phyloP scores from a whole-genome alignment of 2,797 vertebrate genomes.

The Pangasius mekongensis region DNA sequence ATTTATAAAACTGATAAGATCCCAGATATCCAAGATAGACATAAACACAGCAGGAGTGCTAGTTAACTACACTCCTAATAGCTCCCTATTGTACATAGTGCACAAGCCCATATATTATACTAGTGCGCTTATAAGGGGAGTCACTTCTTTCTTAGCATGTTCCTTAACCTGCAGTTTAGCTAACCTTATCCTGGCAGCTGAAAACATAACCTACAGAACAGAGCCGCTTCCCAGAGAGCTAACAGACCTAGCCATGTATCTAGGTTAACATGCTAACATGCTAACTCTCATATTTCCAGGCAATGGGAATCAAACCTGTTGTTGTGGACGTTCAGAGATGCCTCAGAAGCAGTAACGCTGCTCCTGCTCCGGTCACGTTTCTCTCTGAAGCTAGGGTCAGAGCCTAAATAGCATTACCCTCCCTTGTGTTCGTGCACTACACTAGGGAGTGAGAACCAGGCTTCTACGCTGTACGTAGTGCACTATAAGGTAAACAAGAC shows the following conservation, averaged over 20 bases:
- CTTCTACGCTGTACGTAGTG: not conserved
- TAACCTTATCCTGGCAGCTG: not conserved
- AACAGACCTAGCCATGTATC: not conserved
- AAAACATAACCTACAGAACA: not conserved
- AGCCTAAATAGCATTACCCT: not conserved
- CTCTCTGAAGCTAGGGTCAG: not conserved
- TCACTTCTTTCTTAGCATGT: not conserved
- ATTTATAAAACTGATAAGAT: not conserved
- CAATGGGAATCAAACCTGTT: not conserved
- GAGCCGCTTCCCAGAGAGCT: not conserved
- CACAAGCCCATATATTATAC: not conserved
- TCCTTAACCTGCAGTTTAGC: not conserved
- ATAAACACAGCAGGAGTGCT: not conserved
- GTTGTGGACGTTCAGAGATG: not conserved
- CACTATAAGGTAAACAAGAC: not conserved
- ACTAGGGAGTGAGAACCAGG: not conserved
- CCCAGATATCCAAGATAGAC: not conserved
- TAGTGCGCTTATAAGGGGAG: not conserved
- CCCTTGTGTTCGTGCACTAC: constrained; percentile 6
- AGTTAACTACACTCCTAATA: not conserved
- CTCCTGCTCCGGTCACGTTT: not conserved
- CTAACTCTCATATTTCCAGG: not conserved
- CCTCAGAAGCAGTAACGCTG: not conserved
- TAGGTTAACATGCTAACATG: not conserved
- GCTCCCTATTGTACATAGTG: not conserved